These are phyloP conservation scores for Hydrolagus affinis DNA, from an alignment of 2,113 vertebrate genomes.

Conservation along the genomic window DNA sequence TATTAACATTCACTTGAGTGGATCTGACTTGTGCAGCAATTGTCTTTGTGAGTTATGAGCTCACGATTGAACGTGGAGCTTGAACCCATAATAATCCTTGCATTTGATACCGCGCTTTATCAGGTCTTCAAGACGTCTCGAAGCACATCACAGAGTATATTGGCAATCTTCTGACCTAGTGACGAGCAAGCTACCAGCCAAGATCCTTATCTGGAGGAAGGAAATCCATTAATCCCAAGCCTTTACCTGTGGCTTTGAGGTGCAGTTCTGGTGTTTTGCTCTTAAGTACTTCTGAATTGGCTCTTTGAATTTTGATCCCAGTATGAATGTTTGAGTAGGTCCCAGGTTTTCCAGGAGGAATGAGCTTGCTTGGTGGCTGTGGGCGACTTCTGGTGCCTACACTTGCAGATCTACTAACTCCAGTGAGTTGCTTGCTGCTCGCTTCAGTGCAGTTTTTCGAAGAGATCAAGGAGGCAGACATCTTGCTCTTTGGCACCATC, in stretches of 20 bases:
- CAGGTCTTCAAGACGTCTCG: no score
- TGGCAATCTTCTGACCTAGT: no score
- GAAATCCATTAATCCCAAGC: not conserved
- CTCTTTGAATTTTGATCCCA: not conserved
- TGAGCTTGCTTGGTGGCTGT: not conserved
- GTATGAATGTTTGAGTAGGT: not conserved
- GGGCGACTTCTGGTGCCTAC: not conserved
- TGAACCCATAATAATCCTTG: no score
- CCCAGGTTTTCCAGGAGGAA: conserved; percentile 9
- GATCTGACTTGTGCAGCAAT: no score
- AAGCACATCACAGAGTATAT: no score
- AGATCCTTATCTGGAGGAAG: no score
- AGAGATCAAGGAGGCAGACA: not conserved
- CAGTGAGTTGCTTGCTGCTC: not conserved
- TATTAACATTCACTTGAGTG: no score
- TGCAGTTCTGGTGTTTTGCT: not conserved
- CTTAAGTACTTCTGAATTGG: not conserved
- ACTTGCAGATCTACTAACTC: not conserved
- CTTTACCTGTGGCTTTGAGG: not conserved
- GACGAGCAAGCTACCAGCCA: no score
- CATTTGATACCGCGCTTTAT: no score
- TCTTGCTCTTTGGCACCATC: not conserved
- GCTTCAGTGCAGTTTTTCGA: not conserved
- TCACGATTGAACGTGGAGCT: no score
- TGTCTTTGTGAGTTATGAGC: no score